Evolutionary conservation across 2,113 vertebrate genomes (phyloP), one percentile per base, ranked within the genome.

Genomic region (Hemicordylus capensis): DNA sequence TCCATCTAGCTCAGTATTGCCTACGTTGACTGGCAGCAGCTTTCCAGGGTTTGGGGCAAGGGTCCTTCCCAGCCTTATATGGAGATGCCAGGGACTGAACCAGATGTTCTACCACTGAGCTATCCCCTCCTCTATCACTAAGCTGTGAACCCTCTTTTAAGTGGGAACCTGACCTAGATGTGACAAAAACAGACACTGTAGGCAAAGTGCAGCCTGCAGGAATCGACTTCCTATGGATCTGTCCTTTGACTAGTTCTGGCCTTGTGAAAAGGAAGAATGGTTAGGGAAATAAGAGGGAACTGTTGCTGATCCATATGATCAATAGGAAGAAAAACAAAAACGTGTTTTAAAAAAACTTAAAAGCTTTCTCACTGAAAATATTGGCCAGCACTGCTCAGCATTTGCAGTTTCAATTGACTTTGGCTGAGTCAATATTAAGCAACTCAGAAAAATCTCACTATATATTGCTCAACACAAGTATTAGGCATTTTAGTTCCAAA

Each of bases 361-460:
- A 78, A 79, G 51, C 84, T 78, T 78, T 79, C 76, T 48, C 46
- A 28, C 8, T 28, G 51, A n/a, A 44, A 34, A 37, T 85, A 85
- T 85, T 85, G 84, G 75, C 31, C 76, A 78, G 54, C 70, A 17
- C 4, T 46, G 54, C 31, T 59, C 24, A 46, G 64, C 31, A 58
- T 79, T 85, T 58, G 54, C 76, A 70, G 8, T 46, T 85, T 3
- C 22, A 39, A 72, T 78, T 85, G 64, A 85, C 64, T 85, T 85
- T 46, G n/a, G 7, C 63, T 79, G 56, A 54, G 75, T 79, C 76
- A 79, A 37, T 72, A 56, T 61, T 79, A 78, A 70, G 75, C 76
- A 20, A 61, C 31, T 82, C 48, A 70, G 39, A 72, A 69, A n/a
- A 78, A 59, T 4, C 37, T 69, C 39, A 15, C 26, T 64, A 44